phyloP scores from a whole-genome alignment of 2,113 vertebrate genomes.

The Lichenostomus cassidix region DNA sequence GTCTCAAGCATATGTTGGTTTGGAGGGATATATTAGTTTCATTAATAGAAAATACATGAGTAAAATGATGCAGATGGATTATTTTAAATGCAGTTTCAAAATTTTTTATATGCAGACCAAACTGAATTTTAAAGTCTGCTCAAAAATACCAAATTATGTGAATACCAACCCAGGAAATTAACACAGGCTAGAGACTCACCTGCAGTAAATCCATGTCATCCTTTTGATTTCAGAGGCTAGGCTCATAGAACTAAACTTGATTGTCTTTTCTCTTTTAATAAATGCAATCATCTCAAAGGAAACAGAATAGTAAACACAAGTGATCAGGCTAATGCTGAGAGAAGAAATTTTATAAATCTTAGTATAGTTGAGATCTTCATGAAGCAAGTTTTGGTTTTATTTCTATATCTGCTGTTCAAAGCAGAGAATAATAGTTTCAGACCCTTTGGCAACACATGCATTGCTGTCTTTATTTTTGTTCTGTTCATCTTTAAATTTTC shows the following conservation, averaged over 20 bases:
- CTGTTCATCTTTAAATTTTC: neutral
- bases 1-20: fast-evolving
- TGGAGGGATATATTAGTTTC: neutral
- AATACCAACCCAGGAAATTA: neutral
- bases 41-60: neutral
- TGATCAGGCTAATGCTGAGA: neutral
- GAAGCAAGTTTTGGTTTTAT: neutral
- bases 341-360: neutral
- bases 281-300: neutral
- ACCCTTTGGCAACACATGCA: neutral
- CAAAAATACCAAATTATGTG: neutral
- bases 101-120: neutral
- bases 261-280: neutral
- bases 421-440: neutral
- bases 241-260: neutral
- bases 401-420: neutral
- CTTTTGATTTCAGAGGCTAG: neutral
- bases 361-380: neutral
- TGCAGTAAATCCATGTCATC: neutral
- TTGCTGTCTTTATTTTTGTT: neutral
- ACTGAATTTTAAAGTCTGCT: neutral
- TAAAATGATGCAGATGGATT: neutral
- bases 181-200: neutral
- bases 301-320: neutral
- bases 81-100: neutral